These are phyloP conservation scores for Hedya salicella DNA, from an alignment of 2,888 invertebrate genomes.

Conservation along the genomic window DNA sequence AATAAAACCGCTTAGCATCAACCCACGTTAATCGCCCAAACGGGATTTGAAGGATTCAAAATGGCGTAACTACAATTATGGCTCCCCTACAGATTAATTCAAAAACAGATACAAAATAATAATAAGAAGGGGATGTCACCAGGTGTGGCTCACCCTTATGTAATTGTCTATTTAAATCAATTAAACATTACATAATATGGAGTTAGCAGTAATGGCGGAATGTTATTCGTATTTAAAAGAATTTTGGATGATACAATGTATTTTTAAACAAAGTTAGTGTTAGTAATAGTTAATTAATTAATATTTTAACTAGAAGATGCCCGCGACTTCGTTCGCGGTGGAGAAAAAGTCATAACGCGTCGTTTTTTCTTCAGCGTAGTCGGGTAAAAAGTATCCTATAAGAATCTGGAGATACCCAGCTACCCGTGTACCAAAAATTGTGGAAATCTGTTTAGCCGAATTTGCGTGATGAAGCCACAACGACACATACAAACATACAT, in stretches of 20 bases:
- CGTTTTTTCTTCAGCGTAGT: no score
- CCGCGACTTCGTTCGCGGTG: no score
- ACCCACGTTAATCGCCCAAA: slow-evolving; percentile 52
- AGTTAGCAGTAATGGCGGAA: slow-evolving; percentile 21
- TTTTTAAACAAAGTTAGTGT: no score
- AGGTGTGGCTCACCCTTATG: slow-evolving; percentile 80
- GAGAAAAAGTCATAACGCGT: no score
- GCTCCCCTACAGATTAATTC: slow-evolving; percentile 80
- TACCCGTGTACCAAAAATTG: no score
- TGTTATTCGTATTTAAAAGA: background rate
- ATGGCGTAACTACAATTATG: slow-evolving; percentile 82
- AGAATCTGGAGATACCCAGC: no score
- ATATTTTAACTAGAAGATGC: no score
- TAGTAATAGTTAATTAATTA: no score
- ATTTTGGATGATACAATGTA: background rate
- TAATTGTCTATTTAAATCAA: slow-evolving; percentile 51
- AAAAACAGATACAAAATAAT: slow-evolving; percentile 85
- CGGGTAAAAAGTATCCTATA: no score
- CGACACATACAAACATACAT: no score
- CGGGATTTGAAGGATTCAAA: slow-evolving; percentile 75
- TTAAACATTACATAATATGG: slow-evolving; percentile 31
- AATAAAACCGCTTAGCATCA: slow-evolving; percentile 38
- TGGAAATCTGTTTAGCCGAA: no score
- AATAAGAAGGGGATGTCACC: slow-evolving; percentile 75
- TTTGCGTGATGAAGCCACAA: no score